Evolutionary conservation across 2,888 invertebrate genomes (phyloP).

Genomic region (Malthinus flaveolus): DNA sequence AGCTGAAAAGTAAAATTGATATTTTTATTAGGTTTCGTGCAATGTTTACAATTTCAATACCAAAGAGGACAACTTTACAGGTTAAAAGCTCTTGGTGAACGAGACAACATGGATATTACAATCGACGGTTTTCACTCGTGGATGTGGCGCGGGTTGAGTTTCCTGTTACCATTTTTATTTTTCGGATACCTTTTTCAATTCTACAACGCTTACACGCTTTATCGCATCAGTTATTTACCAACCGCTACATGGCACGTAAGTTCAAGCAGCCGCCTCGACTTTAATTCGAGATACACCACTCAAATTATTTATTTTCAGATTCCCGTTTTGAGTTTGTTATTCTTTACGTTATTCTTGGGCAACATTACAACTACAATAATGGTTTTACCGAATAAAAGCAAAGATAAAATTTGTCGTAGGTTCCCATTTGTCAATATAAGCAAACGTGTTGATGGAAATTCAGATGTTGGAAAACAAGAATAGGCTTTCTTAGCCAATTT

Average conservation of each 20-base stretch:
- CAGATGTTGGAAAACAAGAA: too few species aligned
- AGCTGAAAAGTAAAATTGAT: neutral
- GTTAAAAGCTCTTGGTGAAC: constrained; percentile 86
- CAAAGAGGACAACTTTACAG: constrained; percentile 71
- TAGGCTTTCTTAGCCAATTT: too few species aligned
- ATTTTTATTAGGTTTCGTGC: constrained; percentile 35
- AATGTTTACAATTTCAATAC: constrained; percentile 64
- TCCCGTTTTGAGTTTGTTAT: constrained; percentile 80
- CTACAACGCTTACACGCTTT: constrained; percentile 91
- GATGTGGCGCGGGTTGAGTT: constrained; percentile 99
- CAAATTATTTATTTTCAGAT: constrained; percentile 25
- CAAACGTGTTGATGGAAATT: too few species aligned
- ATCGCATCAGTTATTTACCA: constrained; percentile 72
- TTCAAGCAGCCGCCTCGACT: neutral
- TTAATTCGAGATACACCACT: neutral
- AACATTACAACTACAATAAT: constrained; percentile 86
- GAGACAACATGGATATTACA: constrained; percentile 99
- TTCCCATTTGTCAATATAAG: too few species aligned
- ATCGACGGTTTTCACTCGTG: constrained; percentile 99
- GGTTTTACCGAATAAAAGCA: constrained; percentile 86
- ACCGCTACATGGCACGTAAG: constrained; percentile 92
- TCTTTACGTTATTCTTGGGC: constrained; percentile 86
- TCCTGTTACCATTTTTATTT: constrained; percentile 94
- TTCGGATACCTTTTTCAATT: constrained; percentile 93
- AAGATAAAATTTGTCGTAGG: constrained; percentile 54